Base-by-base conservation (phyloP, 64 coral and sea anemone genomes). In the Porites lutea region DNA sequence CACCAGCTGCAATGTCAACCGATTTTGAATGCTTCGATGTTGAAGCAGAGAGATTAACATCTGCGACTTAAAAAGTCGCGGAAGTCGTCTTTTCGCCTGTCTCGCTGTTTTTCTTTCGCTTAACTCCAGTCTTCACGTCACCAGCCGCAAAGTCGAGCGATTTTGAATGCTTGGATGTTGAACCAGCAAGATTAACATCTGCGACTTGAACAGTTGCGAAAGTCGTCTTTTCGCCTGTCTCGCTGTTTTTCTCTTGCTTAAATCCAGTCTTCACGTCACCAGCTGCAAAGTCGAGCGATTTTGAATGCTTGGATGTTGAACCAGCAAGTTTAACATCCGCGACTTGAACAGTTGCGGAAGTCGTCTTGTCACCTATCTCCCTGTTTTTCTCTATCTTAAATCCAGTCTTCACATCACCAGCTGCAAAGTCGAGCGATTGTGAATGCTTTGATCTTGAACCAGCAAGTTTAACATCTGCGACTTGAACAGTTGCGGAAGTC, bases 371-470 rank as follows among this genome's bases (percentile, higher is more conserved):
- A 27, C 73, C 73, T 44, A 27, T 75, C 9, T n/a, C 49, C 2
- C n/a, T 13, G 49, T 3, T 48, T 18, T 87, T 87, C 20, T 87
- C 83, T 87, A n/a, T 6, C 16, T 48, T 87, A 2, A 87, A 2
- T 87, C 48, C 83, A 72, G 83, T 87, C 49, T 87, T 2, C 13
- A 87, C 70, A 50, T 71, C 83, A 1, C 83, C 83, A 43, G 10
- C 14, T 52, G 70, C 71, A 5, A 87, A 19, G 1, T 53, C 37
- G 4, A 87, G 52, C 51, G 83, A 87, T 87, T 69, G 67, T 2
- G 11, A 49, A 71, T 87, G 2, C 18, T 51, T 87, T 1, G 83
- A 87, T 46, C 27, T 71, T 71, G 83, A 79, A 14, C 27, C 77
- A 51, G 3, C 49, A 20, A 79, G 16, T 53, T 79, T 21, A 58